Conservation (phyloP, 1,140 invertebrate species). For the Acromyrmex heyeri region DNA sequence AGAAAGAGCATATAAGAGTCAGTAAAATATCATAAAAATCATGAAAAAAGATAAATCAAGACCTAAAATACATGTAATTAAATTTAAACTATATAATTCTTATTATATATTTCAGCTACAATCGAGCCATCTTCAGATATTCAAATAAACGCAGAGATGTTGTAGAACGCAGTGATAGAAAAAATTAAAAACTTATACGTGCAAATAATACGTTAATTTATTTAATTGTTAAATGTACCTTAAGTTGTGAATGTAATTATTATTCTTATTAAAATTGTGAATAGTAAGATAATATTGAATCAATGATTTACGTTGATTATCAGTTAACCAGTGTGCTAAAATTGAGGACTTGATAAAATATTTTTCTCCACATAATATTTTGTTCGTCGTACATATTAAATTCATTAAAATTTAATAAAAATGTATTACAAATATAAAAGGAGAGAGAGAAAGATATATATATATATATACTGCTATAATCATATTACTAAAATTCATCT, state of each 20-base stretch:
- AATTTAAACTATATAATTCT: too few species aligned
- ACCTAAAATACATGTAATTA: too few species aligned
- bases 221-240: neutral
- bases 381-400: constrained; percentile 11
- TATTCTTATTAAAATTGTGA: neutral
- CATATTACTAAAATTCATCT: constrained; percentile 16
- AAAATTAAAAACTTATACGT: too few species aligned
- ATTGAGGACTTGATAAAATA: constrained; percentile 8
- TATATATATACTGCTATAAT: neutral
- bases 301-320: neutral
- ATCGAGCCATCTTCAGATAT: too few species aligned
- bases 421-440: neutral
- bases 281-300: neutral
- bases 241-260: neutral
- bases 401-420: constrained; percentile 33
- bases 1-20: too few species aligned
- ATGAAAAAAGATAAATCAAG: too few species aligned
- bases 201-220: neutral
- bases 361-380: neutral
- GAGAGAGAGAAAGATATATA: neutral
- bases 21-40: too few species aligned
- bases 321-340: neutral
- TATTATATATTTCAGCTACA: too few species aligned
- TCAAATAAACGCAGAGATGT: too few species aligned
- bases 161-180: too few species aligned